phyloP scores from a whole-genome alignment of 2,797 vertebrate species.

The Hozukius guyotensis region DNA sequence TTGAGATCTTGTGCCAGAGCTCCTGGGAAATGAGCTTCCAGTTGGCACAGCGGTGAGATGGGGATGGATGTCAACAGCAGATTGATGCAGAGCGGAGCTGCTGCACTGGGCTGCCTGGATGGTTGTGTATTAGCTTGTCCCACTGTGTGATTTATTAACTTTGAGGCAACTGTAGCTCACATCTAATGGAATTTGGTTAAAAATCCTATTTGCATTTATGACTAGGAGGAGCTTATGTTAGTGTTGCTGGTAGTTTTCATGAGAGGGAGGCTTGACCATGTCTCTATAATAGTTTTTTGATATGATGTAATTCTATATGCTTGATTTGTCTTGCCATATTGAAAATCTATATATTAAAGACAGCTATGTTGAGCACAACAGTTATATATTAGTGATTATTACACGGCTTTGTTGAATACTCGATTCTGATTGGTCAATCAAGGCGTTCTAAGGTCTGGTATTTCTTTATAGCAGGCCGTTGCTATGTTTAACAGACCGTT shows the following conservation, averaged over 20 bases:
- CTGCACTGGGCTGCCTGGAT: neutral
- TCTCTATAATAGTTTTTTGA: neutral
- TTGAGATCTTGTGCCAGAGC: slow-evolving; percentile 30
- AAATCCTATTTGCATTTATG: neutral
- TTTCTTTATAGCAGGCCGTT: too few species aligned
- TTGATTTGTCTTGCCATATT: neutral
- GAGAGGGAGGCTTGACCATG: neutral
- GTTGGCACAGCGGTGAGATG: slow-evolving; percentile 12
- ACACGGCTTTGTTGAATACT: too few species aligned
- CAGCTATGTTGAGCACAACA: neutral
- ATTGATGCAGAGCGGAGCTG: slow-evolving; percentile 8
- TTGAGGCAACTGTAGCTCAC: neutral
- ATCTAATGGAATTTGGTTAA: neutral
- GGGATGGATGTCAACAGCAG: slow-evolving; percentile 14
- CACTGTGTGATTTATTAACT: neutral
- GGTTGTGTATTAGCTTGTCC: neutral
- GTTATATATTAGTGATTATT: neutral
- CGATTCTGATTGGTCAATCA: too few species aligned
- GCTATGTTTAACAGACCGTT: too few species aligned
- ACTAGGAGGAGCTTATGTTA: too few species aligned
- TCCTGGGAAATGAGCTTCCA: slow-evolving; percentile 31
- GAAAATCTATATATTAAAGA: neutral
- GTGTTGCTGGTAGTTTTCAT: neutral
- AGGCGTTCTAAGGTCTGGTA: too few species aligned
- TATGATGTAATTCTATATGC: neutral